Evolutionary conservation across 1,140 invertebrate species (phyloP).

Genomic region (Asobara japonica): DNA sequence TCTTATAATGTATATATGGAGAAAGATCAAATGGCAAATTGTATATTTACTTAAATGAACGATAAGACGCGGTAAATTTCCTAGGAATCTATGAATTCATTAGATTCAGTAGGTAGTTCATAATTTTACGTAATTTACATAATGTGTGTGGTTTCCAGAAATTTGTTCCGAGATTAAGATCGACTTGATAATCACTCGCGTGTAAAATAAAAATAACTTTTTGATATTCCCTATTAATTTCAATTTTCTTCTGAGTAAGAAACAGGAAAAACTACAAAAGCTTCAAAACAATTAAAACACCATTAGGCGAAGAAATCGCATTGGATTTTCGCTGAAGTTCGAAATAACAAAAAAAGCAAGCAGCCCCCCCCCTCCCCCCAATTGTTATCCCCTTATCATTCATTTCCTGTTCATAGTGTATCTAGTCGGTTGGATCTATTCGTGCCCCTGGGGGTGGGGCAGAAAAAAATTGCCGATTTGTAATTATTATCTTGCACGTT

Average conservation of each 20-base stretch:
- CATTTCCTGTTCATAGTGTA: too few species aligned
- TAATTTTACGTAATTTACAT: not conserved
- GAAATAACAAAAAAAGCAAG: too few species aligned
- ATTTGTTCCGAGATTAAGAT: not conserved
- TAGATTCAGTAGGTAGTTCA: not conserved
- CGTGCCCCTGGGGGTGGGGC: too few species aligned
- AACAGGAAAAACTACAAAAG: not conserved
- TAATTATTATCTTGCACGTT: too few species aligned
- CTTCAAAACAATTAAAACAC: too few species aligned
- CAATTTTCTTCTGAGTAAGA: conserved; percentile 2
- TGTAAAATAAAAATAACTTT: not conserved
- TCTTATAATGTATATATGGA: not conserved
- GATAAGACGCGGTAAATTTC: not conserved
- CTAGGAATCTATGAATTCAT: not conserved
- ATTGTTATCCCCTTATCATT: too few species aligned
- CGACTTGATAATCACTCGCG: not conserved
- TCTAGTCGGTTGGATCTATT: too few species aligned
- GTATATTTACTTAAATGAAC: not conserved
- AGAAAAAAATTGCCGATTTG: too few species aligned
- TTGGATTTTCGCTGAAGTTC: too few species aligned
- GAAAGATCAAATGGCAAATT: not conserved
- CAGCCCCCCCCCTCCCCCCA: too few species aligned
- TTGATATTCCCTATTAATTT: not conserved
- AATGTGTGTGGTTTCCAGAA: not conserved
- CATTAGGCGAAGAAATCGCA: too few species aligned